Base-by-base conservation (phyloP, 2,797 vertebrate genomes). In the Buceros bicornis region DNA sequence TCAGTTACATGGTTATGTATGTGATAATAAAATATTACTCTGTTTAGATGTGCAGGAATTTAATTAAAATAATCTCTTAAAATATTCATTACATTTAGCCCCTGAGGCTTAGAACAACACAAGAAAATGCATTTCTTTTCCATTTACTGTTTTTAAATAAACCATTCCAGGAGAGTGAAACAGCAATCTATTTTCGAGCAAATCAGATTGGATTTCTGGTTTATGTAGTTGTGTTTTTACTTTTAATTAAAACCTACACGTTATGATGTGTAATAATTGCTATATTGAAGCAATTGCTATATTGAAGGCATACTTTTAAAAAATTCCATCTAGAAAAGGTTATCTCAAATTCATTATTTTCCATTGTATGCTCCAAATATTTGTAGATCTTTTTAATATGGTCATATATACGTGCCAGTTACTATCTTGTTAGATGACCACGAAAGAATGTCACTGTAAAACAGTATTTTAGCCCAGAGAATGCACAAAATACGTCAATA, bases 31-130 rank as follows among this genome's bases (percentile, higher is more conserved):
- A 98, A 99, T 98, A 98, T 98, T 98, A 98, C 97, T 98, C 98
- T 98, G 98, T 98, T 98, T 98, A 98, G 98, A 98, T 98, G 98
- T 97, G 98, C 97, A 98, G 98, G 97, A 98, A 98, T 98, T 98
- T 98, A 98, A 99, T 98, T 98, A 98, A 98, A 98, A 98, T 98
- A 98, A 98, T 98, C 98, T 98, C 98, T 98, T 98, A 98, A 98
- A 98, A 98, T 98, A 99, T 98, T 99, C 98, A 99, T 98, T 98
- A 98, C 96, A 96, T 98, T 98, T 97, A 97, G 98, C 98, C 98
- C 98, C 98, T 96, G 92, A 98, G 98, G 98, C 98, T 98, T 97
- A 97, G 97, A 98, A 98, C 97, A 98, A 98, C 97, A 98, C 65
- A 90, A 97, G 97, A 97, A 98, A 98, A 98, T 97, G 97, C 93